These are phyloP conservation scores for Tapirus indicus DNA, from an alignment of 2,797 vertebrate species.

Conservation along the genomic window DNA sequence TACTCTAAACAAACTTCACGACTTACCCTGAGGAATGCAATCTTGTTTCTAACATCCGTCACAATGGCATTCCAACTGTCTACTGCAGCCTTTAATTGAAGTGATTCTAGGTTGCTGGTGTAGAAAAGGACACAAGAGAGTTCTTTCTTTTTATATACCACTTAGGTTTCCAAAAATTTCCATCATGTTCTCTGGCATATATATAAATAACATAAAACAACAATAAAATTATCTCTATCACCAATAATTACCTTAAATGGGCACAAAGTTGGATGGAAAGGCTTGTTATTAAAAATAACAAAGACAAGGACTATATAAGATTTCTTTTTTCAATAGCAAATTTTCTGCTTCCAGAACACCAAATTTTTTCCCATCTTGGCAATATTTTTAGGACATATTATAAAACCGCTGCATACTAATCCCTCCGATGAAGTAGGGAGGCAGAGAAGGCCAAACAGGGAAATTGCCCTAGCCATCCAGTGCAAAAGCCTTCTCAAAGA, in stretches of 20 bases:
- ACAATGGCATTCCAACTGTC: slow-evolving; percentile 85
- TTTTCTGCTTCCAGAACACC: neutral
- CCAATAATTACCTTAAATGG: slow-evolving; percentile 17
- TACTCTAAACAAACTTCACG: neutral
- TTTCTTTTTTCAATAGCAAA: slow-evolving; percentile 34
- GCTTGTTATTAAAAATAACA: slow-evolving; percentile 45
- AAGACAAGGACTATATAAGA: neutral
- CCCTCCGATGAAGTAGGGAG: neutral
- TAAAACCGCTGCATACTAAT: slow-evolving; percentile 7
- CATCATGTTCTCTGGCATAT: slow-evolving; percentile 30
- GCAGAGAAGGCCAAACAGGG: neutral
- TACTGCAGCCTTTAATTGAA: slow-evolving; percentile 79
- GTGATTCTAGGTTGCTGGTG: slow-evolving; percentile 80
- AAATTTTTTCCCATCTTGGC: slow-evolving; percentile 12
- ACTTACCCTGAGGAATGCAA: slow-evolving; percentile 82
- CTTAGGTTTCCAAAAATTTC: slow-evolving; percentile 39
- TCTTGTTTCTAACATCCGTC: slow-evolving; percentile 83
- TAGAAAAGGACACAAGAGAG: slow-evolving; percentile 60
- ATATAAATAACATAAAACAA: slow-evolving; percentile 61
- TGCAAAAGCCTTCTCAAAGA: neutral
- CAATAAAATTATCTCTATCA: slow-evolving; percentile 47
- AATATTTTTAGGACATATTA: neutral
- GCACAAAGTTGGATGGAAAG: neutral
- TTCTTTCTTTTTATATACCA: slow-evolving; percentile 44
- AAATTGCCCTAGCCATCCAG: neutral